Base-by-base conservation (phyloP, 2,888 invertebrate species). In the Pycnomerus fuliginosus region DNA sequence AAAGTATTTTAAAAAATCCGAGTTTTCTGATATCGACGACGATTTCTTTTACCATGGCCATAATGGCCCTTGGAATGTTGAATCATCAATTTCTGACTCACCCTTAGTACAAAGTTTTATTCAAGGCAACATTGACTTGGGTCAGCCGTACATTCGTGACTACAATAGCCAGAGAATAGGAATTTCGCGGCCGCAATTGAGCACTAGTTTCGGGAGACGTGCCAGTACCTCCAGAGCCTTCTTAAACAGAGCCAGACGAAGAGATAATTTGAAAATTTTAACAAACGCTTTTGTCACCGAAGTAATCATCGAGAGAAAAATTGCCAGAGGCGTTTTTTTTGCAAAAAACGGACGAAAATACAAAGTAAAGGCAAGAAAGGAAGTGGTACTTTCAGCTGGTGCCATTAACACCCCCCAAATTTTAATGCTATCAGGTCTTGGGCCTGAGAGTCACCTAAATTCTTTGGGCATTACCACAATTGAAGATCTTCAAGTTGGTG, bases 151-250 rank as follows among this genome's bases (percentile, higher is more conserved):
- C n/a, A n/a, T n/a, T n/a, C n/a, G n/a, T n/a, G n/a, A n/a, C n/a
- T n/a, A n/a, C n/a, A n/a, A n/a, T n/a, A n/a, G n/a, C n/a, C n/a
- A n/a, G n/a, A n/a, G n/a, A n/a, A n/a, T n/a, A n/a, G n/a, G n/a
- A 4, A 82, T 84, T 49, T 78, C 80, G 15, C 78, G 76, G 39
- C 64, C 81, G 2, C 86, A 84, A 64, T 74, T 80, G 1, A 84
- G 80, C 13, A 78, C 76, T 2, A 70, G 74, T 24, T 72, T 77
- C 35, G 84, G 86, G 0, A 78, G 76, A 34, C 68, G 82, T 53
- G 70, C 76, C 41, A 79, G 80, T 58, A 72, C 83, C 17, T 79
- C 80, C 47, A 80, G 79, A 32, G 80, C 81, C 1, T 84, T 80
- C 60, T 60, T 84, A 5, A 74, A 76, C 42, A 77, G 78, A 0